Conservation (phyloP, 1,140 invertebrate species). For the Brachionus rotundiformis region DNA sequence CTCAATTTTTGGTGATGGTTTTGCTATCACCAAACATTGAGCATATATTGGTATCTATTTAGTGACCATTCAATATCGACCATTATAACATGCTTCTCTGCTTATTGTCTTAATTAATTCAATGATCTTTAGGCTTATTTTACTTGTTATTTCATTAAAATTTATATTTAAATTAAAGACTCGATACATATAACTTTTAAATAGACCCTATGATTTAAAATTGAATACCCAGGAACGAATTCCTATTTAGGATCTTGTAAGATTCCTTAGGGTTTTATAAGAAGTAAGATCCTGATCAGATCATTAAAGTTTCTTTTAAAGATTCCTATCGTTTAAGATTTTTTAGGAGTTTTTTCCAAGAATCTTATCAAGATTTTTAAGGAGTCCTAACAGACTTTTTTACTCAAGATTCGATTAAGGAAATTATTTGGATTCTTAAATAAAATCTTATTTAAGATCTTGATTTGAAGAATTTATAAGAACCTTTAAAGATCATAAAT, state of each 20-base stretch:
- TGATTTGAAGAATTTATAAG: not conserved
- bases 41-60: too few species aligned
- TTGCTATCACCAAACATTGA: too few species aligned
- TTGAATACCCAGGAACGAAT: constrained; percentile 9
- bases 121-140: too few species aligned
- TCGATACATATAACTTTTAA: too few species aligned
- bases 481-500: not conserved
- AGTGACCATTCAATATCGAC: too few species aligned
- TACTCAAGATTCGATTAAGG: not conserved
- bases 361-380: constrained; percentile 6
- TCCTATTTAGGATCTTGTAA: constrained; percentile 1
- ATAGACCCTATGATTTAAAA: too few species aligned
- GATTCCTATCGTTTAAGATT: not conserved
- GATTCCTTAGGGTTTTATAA: not conserved
- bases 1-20: too few species aligned
- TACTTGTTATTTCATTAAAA: too few species aligned
- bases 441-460: not conserved
- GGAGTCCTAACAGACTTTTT: not conserved
- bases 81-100: too few species aligned
- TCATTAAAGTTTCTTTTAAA: not conserved
- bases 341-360: not conserved
- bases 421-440: not conserved
- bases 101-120: too few species aligned
- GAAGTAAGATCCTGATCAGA: not conserved
- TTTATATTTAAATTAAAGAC: too few species aligned